phyloP scores from a whole-genome alignment of 1,140 invertebrate species.

The Drosophila jambulina region DNA sequence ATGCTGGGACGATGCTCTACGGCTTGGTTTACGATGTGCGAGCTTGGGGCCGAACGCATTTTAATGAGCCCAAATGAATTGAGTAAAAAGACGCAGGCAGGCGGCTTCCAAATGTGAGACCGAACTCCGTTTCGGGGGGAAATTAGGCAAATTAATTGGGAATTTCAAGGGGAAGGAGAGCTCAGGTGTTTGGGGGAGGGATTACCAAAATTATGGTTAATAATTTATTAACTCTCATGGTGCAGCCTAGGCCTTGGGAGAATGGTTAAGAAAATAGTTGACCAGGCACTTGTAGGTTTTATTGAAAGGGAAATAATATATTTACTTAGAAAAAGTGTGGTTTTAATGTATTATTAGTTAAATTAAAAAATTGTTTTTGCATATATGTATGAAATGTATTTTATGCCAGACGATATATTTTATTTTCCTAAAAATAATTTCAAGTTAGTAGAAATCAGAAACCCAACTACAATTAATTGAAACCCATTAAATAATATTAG shows the following conservation, averaged over 20 bases:
- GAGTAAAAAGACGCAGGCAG: slow-evolving; percentile 7
- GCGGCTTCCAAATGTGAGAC: slow-evolving; percentile 31
- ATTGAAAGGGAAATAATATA: neutral
- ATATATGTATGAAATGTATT: neutral
- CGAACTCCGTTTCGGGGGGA: slow-evolving; percentile 8
- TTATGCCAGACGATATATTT: neutral
- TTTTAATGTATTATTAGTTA: neutral
- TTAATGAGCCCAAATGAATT: slow-evolving; percentile 64
- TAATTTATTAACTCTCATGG: slow-evolving; percentile 17
- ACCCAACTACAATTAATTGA: neutral
- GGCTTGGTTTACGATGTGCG: slow-evolving; percentile 72
- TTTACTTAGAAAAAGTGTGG: neutral
- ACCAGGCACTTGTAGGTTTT: no score
- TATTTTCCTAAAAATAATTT: neutral
- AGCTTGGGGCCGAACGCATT: slow-evolving; percentile 75
- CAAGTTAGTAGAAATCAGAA: no score
- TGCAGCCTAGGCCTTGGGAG: neutral
- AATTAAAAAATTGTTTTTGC: neutral
- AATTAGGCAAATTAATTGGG: slow-evolving; percentile 53
- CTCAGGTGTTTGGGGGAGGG: slow-evolving; percentile 36
- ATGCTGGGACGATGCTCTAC: slow-evolving; percentile 29
- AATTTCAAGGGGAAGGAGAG: slow-evolving; percentile 19
- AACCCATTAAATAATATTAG: neutral
- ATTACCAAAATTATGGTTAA: slow-evolving; percentile 2
- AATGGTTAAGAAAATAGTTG: neutral